Evolutionary conservation across 2,888 invertebrate species (phyloP), one percentile per base, ranked within the genome.

Genomic region (Hemaris fuciformis): DNA sequence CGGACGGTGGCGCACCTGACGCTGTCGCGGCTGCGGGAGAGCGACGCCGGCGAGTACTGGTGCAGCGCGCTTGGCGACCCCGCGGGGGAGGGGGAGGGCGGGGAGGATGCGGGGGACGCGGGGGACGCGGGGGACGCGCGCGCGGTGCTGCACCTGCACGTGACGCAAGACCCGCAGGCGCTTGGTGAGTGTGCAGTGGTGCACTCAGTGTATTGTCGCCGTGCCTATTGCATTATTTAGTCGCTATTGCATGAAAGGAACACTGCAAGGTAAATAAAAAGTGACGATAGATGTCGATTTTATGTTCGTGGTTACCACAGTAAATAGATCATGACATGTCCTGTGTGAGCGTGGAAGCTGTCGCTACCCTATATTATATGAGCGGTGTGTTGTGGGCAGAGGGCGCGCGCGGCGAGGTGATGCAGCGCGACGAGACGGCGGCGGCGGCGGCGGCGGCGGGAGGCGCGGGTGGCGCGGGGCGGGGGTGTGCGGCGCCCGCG

Each of bases 371-470:
- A n/a, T n/a, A n/a, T n/a, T n/a, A n/a, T n/a, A n/a, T n/a, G n/a
- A n/a, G n/a, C n/a, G n/a, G 38, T n/a, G 38, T n/a, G 2, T 0
- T 43, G 57, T 34, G 13, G 4, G 20, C 34, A 43, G 56, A 83
- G 85, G 78, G 59, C 93, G 93, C 75, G 91, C 88, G n/a, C n/a
- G 65, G 88, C 91, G 74, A 95, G 79, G 94, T 94, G 64, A 95
- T 95, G 95, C 95, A 95, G 83, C 93, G 94, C 68, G 95, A 95
- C 83, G 78, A 87, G 73, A 79, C 84, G 22, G 72, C 67, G 57
- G 59, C 27, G 31, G 42, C 42, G 56, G 61, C 53, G 57, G 48
- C 60, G 63, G 58, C 66, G 23, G 65, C 43, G 48, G 58, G 23
- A 63, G 25, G 53, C 61, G 57, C 41, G 57, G 25, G 23, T 63